Evolutionary conservation across 1,140 invertebrate genomes (phyloP).

Genomic region (Phthorimaea operculella): DNA sequence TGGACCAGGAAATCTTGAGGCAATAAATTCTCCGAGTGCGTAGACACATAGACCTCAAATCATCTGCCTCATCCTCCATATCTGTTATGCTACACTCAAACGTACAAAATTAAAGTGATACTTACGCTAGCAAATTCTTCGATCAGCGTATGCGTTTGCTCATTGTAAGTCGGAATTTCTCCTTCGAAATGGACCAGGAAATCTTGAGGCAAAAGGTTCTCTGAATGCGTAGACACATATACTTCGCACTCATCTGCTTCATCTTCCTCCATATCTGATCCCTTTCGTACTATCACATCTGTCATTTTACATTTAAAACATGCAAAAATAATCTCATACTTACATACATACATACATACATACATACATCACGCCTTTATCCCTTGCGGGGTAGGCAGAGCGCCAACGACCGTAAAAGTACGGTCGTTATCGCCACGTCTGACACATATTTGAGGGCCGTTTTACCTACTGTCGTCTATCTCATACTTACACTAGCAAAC

Average conservation of each 20-base stretch:
- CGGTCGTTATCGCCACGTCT: too few relatives aligned
- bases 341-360: too few relatives aligned
- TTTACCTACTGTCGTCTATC: too few relatives aligned
- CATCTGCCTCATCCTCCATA: conserved; percentile 43
- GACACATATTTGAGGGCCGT: too few relatives aligned
- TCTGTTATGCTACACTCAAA: too few relatives aligned
- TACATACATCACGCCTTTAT: too few relatives aligned
- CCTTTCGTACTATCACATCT: too few relatives aligned
- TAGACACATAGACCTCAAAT: conserved; percentile 42
- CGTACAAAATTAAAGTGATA: too few relatives aligned
- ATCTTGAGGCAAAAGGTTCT: conserved; percentile 33
- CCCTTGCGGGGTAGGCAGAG: too few relatives aligned
- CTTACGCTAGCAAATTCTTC: conserved; percentile 45
- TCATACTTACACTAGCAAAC: conserved; percentile 35
- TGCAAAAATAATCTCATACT: too few relatives aligned
- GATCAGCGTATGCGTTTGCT: conserved; percentile 31
- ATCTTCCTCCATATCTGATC: conserved; percentile 48
- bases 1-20: conserved; percentile 39
- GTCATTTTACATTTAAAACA: too few relatives aligned
- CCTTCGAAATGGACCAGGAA: conserved; percentile 42
- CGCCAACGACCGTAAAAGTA: too few relatives aligned
- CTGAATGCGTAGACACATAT: conserved; percentile 48
- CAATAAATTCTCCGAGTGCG: conserved; percentile 44
- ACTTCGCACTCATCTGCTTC: conserved; percentile 31
- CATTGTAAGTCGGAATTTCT: conserved; percentile 24